Conservation (phyloP, 2,888 invertebrate genomes). For the Maniola hyperantus region DNA sequence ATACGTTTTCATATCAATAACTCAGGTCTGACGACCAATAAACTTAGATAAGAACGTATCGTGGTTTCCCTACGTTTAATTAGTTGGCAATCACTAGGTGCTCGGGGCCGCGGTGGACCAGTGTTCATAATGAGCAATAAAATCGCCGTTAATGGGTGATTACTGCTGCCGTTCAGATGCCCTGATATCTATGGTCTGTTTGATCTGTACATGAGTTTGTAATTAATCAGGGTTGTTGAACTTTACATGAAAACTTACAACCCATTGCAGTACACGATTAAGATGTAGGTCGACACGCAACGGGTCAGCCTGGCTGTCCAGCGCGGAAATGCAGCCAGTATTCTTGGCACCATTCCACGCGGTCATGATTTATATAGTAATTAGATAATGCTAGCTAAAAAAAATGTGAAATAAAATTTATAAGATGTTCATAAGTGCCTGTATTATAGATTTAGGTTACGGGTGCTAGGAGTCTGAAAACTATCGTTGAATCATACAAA, state of each 20-base stretch:
- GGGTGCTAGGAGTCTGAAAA: too few relatives aligned
- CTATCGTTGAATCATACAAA: too few relatives aligned
- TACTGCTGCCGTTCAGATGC: constrained; percentile 22
- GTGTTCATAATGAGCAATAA: constrained; percentile 34
- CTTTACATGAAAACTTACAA: constrained; percentile 3
- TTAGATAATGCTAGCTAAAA: too few relatives aligned
- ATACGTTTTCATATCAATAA: constrained; percentile 27
- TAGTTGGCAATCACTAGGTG: constrained; percentile 14
- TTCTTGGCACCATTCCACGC: too few relatives aligned
- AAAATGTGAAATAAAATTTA: too few relatives aligned
- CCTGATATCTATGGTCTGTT: constrained; percentile 25
- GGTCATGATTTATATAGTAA: too few relatives aligned
- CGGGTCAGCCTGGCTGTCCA: too few relatives aligned
- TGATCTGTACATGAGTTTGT: constrained; percentile 11
- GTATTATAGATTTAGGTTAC: too few relatives aligned
- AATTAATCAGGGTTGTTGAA: constrained; percentile 10
- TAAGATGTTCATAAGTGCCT: too few relatives aligned
- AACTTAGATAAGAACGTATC: constrained; percentile 23
- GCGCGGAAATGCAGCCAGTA: too few relatives aligned
- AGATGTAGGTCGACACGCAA: too few relatives aligned
- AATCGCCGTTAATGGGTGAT: constrained; percentile 34
- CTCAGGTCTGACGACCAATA: constrained; percentile 20
- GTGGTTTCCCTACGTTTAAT: constrained; percentile 19
- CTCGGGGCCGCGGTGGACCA: constrained; percentile 6
- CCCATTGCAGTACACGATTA: not conserved